Base-by-base conservation (phyloP, 2,888 invertebrate species). In the Brassicogethes aeneus region DNA sequence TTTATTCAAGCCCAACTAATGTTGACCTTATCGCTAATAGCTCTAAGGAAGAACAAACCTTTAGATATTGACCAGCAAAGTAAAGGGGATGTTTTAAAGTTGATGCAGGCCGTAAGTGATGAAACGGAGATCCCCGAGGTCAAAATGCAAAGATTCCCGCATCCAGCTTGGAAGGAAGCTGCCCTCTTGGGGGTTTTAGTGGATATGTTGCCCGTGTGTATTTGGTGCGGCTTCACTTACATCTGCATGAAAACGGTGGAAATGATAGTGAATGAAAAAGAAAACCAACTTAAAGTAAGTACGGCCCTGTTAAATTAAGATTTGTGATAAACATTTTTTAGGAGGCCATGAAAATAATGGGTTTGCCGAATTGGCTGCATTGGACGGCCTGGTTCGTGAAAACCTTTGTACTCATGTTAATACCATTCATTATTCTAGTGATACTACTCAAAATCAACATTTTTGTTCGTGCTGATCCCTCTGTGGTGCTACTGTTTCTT, bases 341-440 rank as follows among this genome's bases (percentile, higher is more conserved):
- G 62, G 90, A 91, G 74, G 81, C 87, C 0, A 88, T 92, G 89
- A 89, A 88, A 70, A 86, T 91, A 60, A 90, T 91, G 90, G 91
- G 91, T 1, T 67, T 92, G 2, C 76, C 79, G 3, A 83, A 81
- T 51, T 89, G 85, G 83, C 64, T 90, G 35, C 89, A 91, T 59
- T 91, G 91, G 89, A 65, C 73, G 0, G 87, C 89, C 0, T 90
- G 90, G 87, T 90, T 88, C 64, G 68, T 79, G 36, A 87, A 87
- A 61, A 80, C 81, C 45, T 77, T 86, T 52, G 52, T 80, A 5
- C 82, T 80, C 62, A 68, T 85, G 16, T 54, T 79, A 1, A 61
- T 85, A 32, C 75, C 82, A 0, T 70, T 78, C 0, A 51, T 72
- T 14, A 51, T 81, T 0, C 73, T 82, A 16, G 69, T 75, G 1